Conservation (phyloP, 2,888 invertebrate species). For the Nemotelus nigrinus region DNA sequence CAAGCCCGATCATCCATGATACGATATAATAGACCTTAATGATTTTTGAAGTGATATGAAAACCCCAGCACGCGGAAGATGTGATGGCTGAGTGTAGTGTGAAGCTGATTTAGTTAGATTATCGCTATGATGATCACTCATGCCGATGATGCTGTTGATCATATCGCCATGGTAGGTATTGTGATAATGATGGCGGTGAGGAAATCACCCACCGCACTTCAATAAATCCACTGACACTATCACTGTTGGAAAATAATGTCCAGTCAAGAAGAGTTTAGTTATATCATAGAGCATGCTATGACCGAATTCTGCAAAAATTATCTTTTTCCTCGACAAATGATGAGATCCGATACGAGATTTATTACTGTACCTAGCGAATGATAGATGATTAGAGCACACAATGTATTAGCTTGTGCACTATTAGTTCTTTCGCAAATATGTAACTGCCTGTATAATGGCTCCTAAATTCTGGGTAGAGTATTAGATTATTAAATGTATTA, state of each 20-base stretch:
- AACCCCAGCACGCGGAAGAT: neutral
- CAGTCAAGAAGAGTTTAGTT: neutral
- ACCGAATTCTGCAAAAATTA: neutral
- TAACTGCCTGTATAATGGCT: too few relatives aligned
- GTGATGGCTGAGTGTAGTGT: neutral
- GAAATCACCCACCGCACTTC: slow-evolving; percentile 40
- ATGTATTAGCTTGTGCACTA: too few relatives aligned
- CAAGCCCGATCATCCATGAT: neutral
- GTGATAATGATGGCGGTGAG: neutral
- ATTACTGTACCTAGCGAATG: too few relatives aligned
- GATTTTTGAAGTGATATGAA: slow-evolving; percentile 25
- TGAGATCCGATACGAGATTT: neutral
- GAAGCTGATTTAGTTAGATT: slow-evolving; percentile 13
- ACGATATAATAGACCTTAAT: slow-evolving; percentile 24
- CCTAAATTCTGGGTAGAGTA: too few relatives aligned
- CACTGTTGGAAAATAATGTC: neutral
- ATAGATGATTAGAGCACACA: too few relatives aligned
- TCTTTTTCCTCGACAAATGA: neutral
- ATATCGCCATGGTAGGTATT: too few relatives aligned
- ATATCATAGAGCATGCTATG: neutral
- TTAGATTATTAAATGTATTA: too few relatives aligned
- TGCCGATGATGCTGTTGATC: neutral
- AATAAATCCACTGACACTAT: slow-evolving; percentile 1
- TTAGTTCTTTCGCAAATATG: too few relatives aligned
- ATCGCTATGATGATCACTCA: slow-evolving; percentile 9